Conservation (phyloP, 2,888 invertebrate species). For the Miltochrista miniata region DNA sequence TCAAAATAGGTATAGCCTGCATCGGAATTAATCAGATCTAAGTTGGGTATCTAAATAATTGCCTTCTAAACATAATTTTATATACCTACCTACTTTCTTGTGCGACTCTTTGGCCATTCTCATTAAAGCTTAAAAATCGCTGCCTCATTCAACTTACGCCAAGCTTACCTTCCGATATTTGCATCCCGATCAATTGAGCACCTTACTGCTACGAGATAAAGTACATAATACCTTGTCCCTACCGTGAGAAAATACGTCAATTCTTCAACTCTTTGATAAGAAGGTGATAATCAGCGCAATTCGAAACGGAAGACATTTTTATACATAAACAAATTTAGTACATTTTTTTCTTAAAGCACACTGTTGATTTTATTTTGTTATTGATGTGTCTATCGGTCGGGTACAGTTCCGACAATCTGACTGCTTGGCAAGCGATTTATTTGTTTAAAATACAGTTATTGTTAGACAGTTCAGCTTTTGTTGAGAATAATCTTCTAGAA, state of each 20-base stretch:
- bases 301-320: slow-evolving; percentile 35
- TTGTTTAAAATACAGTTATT: background rate
- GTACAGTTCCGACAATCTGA: slow-evolving; percentile 2
- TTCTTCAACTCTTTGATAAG: slow-evolving; percentile 46
- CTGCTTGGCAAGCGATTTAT: background rate
- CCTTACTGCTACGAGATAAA: slow-evolving; percentile 17
- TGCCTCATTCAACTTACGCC: slow-evolving; percentile 14
- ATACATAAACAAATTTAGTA: slow-evolving; percentile 34
- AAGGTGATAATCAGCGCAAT: slow-evolving; percentile 47
- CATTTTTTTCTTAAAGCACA: slow-evolving; percentile 19
- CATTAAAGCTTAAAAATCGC: slow-evolving; percentile 12
- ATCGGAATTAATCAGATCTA: too few relatives aligned
- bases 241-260: slow-evolving; percentile 64
- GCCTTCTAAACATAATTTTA: too few relatives aligned
- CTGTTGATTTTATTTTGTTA: slow-evolving; percentile 4
- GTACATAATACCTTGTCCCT: slow-evolving; percentile 25
- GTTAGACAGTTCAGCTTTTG: background rate
- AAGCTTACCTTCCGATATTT: slow-evolving; percentile 22
- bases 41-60: too few relatives aligned
- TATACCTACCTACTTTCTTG: too few relatives aligned
- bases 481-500: background rate
- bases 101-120: too few relatives aligned
- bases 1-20: too few relatives aligned
- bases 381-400: background rate
- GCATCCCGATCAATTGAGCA: slow-evolving; percentile 19